Conservation (phyloP, 1,140 invertebrate species). For the Caenorhabditis elegans region WBcel235 BX284603.4:10352501-10353000, state of each 20-base stretch:
- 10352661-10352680: conserved; percentile 5
- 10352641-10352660: neutral
- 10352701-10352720: neutral
- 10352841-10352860: neutral
- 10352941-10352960: neutral
- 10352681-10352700: neutral
- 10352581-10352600: neutral
- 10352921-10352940: neutral
- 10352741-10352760: neutral
- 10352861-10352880: conserved; percentile 10
- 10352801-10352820: conserved; percentile 18
- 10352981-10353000: neutral
- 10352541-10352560: neutral
- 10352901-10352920: neutral
- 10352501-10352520: neutral
- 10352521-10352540: neutral
- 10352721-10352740: neutral
- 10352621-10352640: neutral
- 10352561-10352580: neutral
- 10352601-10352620: neutral
- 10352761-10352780: neutral
- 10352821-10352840: neutral
- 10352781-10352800: neutral
- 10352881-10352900: neutral
- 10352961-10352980: neutral